Percentiles rank a stretch among this genome's conserved stretches.
phyloP scores from a whole-genome alignment of 2,113 vertebrate species.

The Condylura cristata region DNA sequence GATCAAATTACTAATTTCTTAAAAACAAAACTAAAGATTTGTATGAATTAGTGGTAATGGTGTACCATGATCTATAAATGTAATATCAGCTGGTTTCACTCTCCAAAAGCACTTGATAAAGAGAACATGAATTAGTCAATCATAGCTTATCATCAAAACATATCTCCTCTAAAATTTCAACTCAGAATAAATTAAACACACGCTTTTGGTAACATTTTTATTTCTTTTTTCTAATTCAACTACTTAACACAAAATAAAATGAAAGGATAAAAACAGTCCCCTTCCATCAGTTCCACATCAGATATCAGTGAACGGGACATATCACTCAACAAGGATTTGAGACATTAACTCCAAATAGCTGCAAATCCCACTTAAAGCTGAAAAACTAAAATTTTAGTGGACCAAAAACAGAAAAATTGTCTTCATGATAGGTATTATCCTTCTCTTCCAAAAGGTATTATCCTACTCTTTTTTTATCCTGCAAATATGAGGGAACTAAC shows the following conservation, averaged over 20 bases:
- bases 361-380: background rate
- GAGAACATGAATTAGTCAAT: background rate
- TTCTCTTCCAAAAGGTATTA: background rate
- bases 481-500: background rate
- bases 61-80: background rate
- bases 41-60: background rate
- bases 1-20: background rate
- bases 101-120: background rate
- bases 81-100: background rate
- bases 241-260: background rate
- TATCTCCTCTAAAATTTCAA: conserved; percentile 6
- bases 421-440: background rate
- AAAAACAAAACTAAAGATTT: background rate
- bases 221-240: background rate
- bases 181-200: conserved; percentile 28
- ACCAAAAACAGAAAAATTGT: background rate
- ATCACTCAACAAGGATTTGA: background rate
- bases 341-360: background rate
- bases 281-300: background rate
- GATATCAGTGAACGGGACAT: background rate
- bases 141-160: background rate
- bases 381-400: background rate
- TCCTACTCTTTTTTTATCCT: background rate
- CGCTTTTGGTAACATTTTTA: background rate
- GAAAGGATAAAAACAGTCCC: background rate